These are phyloP conservation scores for Agrotis puta DNA, from an alignment of 2,888 invertebrate species.

Conservation along the genomic window DNA sequence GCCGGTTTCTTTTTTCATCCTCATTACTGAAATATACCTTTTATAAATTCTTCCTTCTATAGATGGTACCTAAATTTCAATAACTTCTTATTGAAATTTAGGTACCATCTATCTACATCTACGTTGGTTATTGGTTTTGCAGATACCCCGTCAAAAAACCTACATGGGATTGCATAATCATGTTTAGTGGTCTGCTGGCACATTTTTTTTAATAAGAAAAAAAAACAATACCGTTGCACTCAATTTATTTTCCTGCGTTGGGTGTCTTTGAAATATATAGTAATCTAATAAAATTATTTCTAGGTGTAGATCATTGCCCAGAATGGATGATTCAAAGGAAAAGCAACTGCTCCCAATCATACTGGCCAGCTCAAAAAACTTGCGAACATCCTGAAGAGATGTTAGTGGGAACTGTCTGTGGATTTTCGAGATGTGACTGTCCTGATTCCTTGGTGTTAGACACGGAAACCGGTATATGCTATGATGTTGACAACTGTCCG, in stretches of 20 bases:
- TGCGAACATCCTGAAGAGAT: conserved; percentile 76
- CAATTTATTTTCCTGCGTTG: too few relatives aligned
- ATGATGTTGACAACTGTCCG: conserved; percentile 82
- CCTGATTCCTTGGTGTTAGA: conserved; percentile 76
- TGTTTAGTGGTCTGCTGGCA: too few relatives aligned
- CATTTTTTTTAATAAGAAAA: too few relatives aligned
- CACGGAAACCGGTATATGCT: conserved; percentile 78
- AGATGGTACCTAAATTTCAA: background rate
- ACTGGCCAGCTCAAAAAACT: conserved; percentile 78
- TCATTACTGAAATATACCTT: conserved; percentile 16
- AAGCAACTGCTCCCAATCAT: conserved; percentile 73
- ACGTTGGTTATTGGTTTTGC: too few relatives aligned
- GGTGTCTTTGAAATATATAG: too few relatives aligned
- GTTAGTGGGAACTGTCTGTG: conserved; percentile 78
- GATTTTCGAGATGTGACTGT: conserved; percentile 82
- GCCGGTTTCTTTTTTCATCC: conserved; percentile 8
- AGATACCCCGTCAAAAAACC: too few relatives aligned
- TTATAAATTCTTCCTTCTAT: background rate
- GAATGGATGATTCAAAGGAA: conserved; percentile 75
- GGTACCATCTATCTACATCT: too few relatives aligned
- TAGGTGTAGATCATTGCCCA: conserved; percentile 80
- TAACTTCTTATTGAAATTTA: too few relatives aligned
- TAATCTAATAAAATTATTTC: conserved; percentile 15
- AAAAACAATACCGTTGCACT: too few relatives aligned
- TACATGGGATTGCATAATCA: too few relatives aligned